Base-by-base conservation (phyloP, 2,888 invertebrate species). In the Eilema sororculum region DNA sequence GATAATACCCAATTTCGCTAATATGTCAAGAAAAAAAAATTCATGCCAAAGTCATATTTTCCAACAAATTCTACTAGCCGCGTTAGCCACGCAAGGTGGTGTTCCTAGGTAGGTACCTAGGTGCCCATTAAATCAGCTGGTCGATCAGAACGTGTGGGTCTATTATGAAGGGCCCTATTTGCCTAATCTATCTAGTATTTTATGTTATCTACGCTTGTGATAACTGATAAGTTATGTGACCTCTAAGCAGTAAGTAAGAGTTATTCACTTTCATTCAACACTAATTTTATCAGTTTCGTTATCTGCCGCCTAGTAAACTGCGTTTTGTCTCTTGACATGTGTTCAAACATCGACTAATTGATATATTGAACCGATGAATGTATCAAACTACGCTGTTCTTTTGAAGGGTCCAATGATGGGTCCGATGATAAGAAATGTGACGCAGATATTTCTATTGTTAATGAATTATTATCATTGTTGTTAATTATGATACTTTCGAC, bases 381-480 rank as follows among this genome's bases (percentile, higher is more conserved):
- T 65, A 37, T 59, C 41, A 52, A 46, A 74, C 70, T 82, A 73
- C 77, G 72, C 67, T 66, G 64, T 74, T 72, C 71, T 71, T 71
- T 68, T 61, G 63, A 72, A 77, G 78, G 77, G 76, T 73, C 66
- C 69, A 41, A 25, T 63, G 78, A 78, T 81, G 78, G 77, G 76
- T 73, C 66, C 69, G 33, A 25, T 63, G 78, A 78, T 81, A 79
- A 79, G 68, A 60, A 62, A 25, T 33, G 70, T 68, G 72, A 71
- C 83, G 79, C 72, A 82, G 65, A 82, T 80, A 64, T 63, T 22
- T 62, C 67, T n/a, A 75, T 70, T 75, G 70, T 76, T 78, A 22
- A 78, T 76, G 71, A 77, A 79, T 79, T 68, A 72, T 82, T 67
- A 78, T 80, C 75, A 63, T 81, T 80, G 77, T 78, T 73, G 72